phyloP scores from a whole-genome alignment of 1,140 invertebrate genomes.

The Nilaparvata lugens region DNA sequence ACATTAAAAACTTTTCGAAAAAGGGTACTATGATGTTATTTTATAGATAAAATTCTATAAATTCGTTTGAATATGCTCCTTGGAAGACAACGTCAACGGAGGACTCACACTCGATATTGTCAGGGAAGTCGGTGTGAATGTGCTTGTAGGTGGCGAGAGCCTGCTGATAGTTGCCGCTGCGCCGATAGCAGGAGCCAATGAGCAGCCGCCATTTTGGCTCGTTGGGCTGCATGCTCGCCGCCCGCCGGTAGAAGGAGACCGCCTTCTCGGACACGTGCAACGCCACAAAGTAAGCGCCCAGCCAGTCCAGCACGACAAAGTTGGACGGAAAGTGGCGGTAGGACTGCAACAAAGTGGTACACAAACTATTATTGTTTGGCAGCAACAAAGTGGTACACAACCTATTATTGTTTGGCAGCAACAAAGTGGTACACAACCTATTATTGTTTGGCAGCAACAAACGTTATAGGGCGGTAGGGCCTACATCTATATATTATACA shows the following conservation, averaged over 20 bases:
- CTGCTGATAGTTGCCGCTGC: constrained; percentile 74
- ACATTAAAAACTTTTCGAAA: too few relatives aligned
- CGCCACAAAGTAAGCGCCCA: constrained; percentile 86
- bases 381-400: neutral
- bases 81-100: neutral
- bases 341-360: constrained; percentile 43
- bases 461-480: too few relatives aligned
- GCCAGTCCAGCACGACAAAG: constrained; percentile 82
- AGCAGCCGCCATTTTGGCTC: constrained; percentile 77
- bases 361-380: too few relatives aligned
- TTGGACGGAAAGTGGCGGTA: constrained; percentile 85
- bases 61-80: too few relatives aligned
- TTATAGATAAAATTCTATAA: too few relatives aligned
- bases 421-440: neutral
- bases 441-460: too few relatives aligned
- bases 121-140: constrained; percentile 69
- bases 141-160: constrained; percentile 72
- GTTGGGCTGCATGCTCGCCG: constrained; percentile 75
- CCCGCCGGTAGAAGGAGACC: constrained; percentile 77
- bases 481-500: too few relatives aligned
- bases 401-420: too few relatives aligned
- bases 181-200: constrained; percentile 72
- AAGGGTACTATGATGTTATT: too few relatives aligned
- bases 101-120: constrained; percentile 70
- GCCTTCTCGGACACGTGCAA: constrained; percentile 84